Conservation (phyloP, 1,140 invertebrate genomes). For the Penaeus chinensis region DNA sequence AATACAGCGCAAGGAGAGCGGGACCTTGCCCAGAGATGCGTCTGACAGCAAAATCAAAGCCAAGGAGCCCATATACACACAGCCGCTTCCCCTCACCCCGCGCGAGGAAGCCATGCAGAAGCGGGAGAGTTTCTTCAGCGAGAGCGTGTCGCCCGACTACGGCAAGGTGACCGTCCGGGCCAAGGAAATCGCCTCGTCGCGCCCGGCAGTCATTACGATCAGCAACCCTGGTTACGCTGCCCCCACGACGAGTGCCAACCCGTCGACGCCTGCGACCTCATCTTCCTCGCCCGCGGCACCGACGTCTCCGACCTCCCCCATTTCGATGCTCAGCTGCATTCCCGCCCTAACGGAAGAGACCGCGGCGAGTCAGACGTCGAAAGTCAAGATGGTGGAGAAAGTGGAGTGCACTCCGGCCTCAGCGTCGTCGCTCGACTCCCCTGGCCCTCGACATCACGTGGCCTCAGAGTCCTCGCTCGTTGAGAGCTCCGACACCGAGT, state of each 20-base stretch:
- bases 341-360: neutral
- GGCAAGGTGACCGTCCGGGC: slow-evolving; percentile 58
- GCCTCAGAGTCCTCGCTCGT: slow-evolving; percentile 43
- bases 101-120: slow-evolving; percentile 39
- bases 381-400: slow-evolving; percentile 17
- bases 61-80: slow-evolving; percentile 60
- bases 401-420: slow-evolving; percentile 22
- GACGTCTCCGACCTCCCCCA: neutral
- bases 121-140: slow-evolving; percentile 40
- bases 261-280: neutral
- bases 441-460: slow-evolving; percentile 26
- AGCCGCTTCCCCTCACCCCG: slow-evolving; percentile 55
- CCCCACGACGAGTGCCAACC: neutral
- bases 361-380: slow-evolving; percentile 17
- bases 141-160: slow-evolving; percentile 22
- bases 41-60: slow-evolving; percentile 41
- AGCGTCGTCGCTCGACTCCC: neutral
- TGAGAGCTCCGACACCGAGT: slow-evolving; percentile 48
- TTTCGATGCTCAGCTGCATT: neutral
- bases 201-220: slow-evolving; percentile 55
- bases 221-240: slow-evolving; percentile 58
- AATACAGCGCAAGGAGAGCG: slow-evolving; percentile 37
- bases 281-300: slow-evolving; percentile 3
- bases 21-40: slow-evolving; percentile 50
- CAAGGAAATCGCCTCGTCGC: slow-evolving; percentile 52